Base-by-base conservation (phyloP, 2,888 invertebrate species). In the Leucophenga montana region DNA sequence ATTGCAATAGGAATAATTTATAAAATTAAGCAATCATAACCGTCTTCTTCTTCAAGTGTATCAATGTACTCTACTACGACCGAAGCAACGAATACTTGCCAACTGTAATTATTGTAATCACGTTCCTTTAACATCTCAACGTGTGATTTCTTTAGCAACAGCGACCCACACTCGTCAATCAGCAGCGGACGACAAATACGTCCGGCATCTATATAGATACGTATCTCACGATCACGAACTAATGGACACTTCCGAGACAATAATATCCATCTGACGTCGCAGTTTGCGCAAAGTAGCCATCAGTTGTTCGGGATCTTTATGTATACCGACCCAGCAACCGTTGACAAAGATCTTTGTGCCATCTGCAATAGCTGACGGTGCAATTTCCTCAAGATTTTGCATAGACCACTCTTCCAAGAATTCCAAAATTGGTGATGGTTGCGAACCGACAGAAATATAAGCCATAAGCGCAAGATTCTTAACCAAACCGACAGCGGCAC, bases 321-420 rank as follows among this genome's bases (percentile, higher is more conserved):
- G 99, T 84, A 99, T 98, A 68, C 99, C 99, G 44, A 95, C 94
- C 99, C 99, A 99, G 86, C 99, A 98, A 46, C 99, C 99, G 89
- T 99, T 99, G 0, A 99, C 99, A 89, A 99, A 99, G 86, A 99
- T 99, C 90, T 99, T 99, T 0, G 99, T 99, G 0, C 99, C 97
- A 90, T 98, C 98, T 13, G 97, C 96, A 86, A 99, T 99, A 1
- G 99, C 98, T 18, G 98, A 98, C 0, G 99, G 99, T 0, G 99
- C 98, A 75, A 99, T 99, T 92, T 99, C 99, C 90, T 99, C 99
- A 76, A 99, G 91, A 89, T 99, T 99, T 90, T 99, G 99, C 99
- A 99, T 99, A 65, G 98, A 98, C 99, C 99, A 99, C 89, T 99
- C 99, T 87, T 99, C 99, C 92, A 99, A 97, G 91, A 99, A 99